Conservation (phyloP, 2,888 invertebrate species). For the Phlogophora meticulosa region DNA sequence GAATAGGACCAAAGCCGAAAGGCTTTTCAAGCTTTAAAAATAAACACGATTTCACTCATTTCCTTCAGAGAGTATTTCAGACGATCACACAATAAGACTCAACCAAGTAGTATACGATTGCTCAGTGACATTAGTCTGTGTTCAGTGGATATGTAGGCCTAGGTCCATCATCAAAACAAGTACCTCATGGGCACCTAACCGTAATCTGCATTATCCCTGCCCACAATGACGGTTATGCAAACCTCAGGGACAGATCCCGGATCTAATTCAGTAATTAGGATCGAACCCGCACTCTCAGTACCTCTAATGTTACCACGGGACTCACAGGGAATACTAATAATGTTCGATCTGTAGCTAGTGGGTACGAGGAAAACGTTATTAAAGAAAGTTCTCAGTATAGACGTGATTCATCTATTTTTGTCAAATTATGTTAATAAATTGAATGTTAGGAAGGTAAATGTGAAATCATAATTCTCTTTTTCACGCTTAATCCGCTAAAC, state of each 20-base stretch:
- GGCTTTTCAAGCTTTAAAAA: no score
- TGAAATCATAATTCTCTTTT: neutral
- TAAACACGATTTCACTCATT: no score
- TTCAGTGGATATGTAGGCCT: no score
- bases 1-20: neutral
- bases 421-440: conserved; percentile 6
- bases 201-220: neutral
- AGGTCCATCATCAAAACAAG: neutral
- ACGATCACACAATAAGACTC: no score
- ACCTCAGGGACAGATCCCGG: neutral
- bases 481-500: no score
- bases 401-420: neutral
- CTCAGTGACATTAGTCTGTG: no score
- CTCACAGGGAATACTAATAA: conserved; percentile 20
- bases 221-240: conserved; percentile 4
- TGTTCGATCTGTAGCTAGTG: neutral
- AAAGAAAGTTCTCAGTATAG: conserved; percentile 10
- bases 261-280: conserved; percentile 6
- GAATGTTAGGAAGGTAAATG: conserved; percentile 21
- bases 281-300: conserved; percentile 3
- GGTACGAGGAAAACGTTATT: neutral
- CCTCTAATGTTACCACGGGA: neutral
- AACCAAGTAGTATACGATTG: no score
- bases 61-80: no score
- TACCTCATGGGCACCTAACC: neutral